A percentile compares a stretch with the other conserved stretches of the same genome.
Conservation (phyloP, 2,888 invertebrate species). For the Melitaea athalia region DNA sequence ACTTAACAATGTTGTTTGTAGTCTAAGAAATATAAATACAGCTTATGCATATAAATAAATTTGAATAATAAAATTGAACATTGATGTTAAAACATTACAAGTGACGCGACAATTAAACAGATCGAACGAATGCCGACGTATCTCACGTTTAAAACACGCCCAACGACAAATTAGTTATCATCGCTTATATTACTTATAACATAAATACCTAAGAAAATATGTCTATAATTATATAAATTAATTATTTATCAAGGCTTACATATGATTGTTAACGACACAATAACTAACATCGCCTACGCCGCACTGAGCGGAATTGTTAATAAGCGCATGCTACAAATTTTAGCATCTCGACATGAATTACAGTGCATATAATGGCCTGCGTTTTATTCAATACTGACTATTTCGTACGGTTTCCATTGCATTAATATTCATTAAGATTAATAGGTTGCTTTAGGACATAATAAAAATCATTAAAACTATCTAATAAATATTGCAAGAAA, state of each 20-base stretch:
- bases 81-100: too few species aligned
- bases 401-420: not conserved
- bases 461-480: not conserved
- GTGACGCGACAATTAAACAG: not conserved
- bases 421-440: not conserved
- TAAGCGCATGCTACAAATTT: slow-evolving; percentile 31
- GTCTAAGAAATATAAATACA: too few species aligned
- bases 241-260: slow-evolving; percentile 35
- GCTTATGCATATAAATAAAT: too few species aligned
- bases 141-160: slow-evolving; percentile 23
- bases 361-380: slow-evolving; percentile 1
- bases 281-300: slow-evolving; percentile 44
- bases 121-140: slow-evolving; percentile 3
- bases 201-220: slow-evolving; percentile 33
- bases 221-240: slow-evolving; percentile 35
- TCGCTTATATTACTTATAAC: slow-evolving; percentile 29
- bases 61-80: too few species aligned
- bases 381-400: slow-evolving; percentile 4
- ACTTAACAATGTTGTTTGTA: too few species aligned
- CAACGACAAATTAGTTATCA: slow-evolving; percentile 25
- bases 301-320: slow-evolving; percentile 25
- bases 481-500: too few species aligned
- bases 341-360: slow-evolving; percentile 20
- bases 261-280: slow-evolving; percentile 37
- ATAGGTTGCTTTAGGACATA: not conserved